Percentiles rank a stretch among this genome's conserved stretches.
These are phyloP conservation scores for Agrypnus murinus DNA, from an alignment of 2,888 invertebrate species.

Conservation along the genomic window DNA sequence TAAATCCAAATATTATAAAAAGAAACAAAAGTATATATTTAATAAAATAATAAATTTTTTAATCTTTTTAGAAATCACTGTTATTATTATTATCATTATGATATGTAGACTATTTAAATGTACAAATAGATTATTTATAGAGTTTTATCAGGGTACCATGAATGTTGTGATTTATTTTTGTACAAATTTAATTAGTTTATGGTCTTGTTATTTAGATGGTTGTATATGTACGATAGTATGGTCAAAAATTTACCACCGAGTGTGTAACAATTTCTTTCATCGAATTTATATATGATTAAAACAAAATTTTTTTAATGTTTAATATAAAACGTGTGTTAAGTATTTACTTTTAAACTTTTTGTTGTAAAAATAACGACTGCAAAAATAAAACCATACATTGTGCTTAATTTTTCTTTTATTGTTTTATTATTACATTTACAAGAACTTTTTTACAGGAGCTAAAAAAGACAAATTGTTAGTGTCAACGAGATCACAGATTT, in stretches of 20 bases:
- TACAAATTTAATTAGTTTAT: constrained; percentile 35
- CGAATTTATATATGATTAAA: no score
- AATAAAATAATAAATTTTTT: no score
- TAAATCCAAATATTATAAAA: no score
- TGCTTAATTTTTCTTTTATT: constrained; percentile 14
- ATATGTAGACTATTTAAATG: neutral
- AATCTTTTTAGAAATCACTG: constrained; percentile 13
- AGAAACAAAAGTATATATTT: no score
- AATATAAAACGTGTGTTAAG: no score
- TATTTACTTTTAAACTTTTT: constrained; percentile 3
- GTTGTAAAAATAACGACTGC: constrained; percentile 1
- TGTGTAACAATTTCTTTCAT: no score
- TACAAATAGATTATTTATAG: constrained; percentile 20
- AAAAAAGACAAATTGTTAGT: constrained; percentile 52
- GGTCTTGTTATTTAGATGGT: constrained; percentile 27
- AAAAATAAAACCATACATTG: constrained; percentile 25
- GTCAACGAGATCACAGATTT: constrained; percentile 52
- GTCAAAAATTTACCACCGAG: neutral
- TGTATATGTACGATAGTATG: neutral
- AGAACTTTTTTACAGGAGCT: constrained; percentile 43
- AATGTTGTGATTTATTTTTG: constrained; percentile 41
- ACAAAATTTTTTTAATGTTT: no score
- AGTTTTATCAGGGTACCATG: constrained; percentile 32
- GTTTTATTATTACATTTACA: constrained; percentile 45
- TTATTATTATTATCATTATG: neutral